Evolutionary conservation across 2,797 vertebrate species (phyloP).

Genomic region (Dicrostonyx torquatus): DNA sequence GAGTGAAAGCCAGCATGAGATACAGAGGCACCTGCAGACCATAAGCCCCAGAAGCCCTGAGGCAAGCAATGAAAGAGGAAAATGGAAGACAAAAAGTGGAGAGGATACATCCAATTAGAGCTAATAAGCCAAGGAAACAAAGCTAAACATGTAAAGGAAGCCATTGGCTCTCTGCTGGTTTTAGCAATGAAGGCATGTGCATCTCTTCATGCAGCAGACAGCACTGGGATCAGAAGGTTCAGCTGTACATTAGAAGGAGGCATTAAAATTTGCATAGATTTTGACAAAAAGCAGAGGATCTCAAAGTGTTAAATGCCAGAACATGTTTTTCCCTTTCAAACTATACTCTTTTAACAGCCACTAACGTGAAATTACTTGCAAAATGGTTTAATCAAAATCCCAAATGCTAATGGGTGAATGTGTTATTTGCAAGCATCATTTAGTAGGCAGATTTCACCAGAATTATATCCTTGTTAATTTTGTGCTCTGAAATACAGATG

Average conservation of each 20-base stretch:
- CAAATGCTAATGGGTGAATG: constrained; percentile 63
- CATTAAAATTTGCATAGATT: constrained; percentile 39
- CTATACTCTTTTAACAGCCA: constrained; percentile 32
- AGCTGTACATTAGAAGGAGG: constrained; percentile 33
- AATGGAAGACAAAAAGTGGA: not conserved
- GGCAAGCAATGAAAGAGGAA: not conserved
- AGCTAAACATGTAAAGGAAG: not conserved
- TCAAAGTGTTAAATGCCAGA: constrained; percentile 3
- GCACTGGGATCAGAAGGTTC: not conserved
- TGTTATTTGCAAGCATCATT: constrained; percentile 59
- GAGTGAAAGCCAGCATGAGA: constrained; percentile 8
- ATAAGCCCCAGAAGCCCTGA: not conserved
- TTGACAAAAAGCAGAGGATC: constrained; percentile 17
- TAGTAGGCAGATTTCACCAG: constrained; percentile 56
- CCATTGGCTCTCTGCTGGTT: not conserved
- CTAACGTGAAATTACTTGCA: constrained; percentile 62
- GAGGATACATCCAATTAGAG: not conserved
- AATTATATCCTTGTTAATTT: constrained; percentile 51
- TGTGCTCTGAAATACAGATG: constrained; percentile 58
- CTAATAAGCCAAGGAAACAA: not conserved
- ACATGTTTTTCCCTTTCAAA: constrained; percentile 51
- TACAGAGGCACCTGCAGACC: not conserved
- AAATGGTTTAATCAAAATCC: constrained; percentile 69
- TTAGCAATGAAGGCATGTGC: not conserved
- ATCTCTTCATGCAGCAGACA: not conserved